Conservation (phyloP, 92 coral and sea anemone genomes). For the Desmophyllum pertusum region DNA sequence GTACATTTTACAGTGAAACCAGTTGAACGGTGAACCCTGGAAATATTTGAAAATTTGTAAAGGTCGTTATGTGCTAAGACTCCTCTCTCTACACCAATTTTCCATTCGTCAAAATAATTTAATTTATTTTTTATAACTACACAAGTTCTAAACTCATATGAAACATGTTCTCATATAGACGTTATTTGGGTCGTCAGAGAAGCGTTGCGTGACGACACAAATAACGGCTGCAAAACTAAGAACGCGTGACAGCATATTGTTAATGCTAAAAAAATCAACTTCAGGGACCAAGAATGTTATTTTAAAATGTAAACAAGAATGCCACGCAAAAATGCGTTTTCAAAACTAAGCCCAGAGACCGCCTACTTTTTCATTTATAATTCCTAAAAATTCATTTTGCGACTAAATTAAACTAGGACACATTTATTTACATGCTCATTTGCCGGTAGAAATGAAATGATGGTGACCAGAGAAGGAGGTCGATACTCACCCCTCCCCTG, state of each 20-base stretch:
- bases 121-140: neutral
- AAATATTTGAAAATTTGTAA: neutral
- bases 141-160: neutral
- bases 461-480: neutral
- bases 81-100: neutral
- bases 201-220: conserved; percentile 2
- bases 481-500: neutral
- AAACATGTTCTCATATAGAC: neutral
- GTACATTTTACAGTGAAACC: neutral
- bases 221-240: neutral
- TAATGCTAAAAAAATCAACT: neutral
- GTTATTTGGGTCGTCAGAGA: neutral
- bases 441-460: neutral
- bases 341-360: neutral
- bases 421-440: neutral
- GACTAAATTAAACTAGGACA: neutral
- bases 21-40: neutral
- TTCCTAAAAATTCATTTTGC: too few species aligned
- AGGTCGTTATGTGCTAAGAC: neutral
- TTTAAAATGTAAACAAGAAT: neutral
- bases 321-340: too few species aligned
- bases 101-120: neutral
- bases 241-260: neutral
- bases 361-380: neutral
- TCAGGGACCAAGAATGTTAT: neutral